phyloP scores from a whole-genome alignment of 1,140 invertebrate species.

The Mycetomoellerius zeteki region DNA sequence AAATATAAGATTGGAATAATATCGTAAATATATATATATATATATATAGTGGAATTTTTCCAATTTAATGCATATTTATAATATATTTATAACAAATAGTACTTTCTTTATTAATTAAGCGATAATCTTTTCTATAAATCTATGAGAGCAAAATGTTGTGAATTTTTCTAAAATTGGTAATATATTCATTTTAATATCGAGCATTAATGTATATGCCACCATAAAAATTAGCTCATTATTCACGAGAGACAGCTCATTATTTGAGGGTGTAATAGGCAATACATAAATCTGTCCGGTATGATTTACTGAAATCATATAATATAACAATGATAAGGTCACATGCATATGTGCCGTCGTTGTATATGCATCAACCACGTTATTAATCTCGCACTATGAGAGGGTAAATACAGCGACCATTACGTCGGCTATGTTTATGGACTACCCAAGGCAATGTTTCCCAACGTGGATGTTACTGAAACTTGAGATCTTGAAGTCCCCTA shows the following conservation, averaged over 20 bases:
- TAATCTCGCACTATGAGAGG: constrained; percentile 45
- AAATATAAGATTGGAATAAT: neutral
- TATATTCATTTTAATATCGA: constrained; percentile 16
- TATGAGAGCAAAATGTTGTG: neutral
- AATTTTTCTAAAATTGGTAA: neutral
- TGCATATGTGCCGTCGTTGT: neutral
- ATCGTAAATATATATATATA: neutral
- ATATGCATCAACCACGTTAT: constrained; percentile 41
- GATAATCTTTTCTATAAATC: neutral
- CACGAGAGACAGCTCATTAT: constrained; percentile 31
- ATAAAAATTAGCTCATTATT: constrained; percentile 42
- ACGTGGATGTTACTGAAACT: constrained; percentile 44
- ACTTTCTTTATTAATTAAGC: neutral
- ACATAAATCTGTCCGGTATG: constrained; percentile 35
- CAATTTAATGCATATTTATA: neutral
- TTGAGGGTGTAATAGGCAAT: neutral
- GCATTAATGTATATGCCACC: neutral
- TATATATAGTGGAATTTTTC: neutral
- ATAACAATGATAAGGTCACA: constrained; percentile 47
- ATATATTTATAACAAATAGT: neutral
- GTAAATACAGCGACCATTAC: constrained; percentile 55
- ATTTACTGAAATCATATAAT: constrained; percentile 42
- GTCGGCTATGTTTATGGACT: constrained; percentile 38
- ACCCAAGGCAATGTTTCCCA: constrained; percentile 51
- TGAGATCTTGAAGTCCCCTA: constrained; percentile 16